phyloP scores from a whole-genome alignment of 2,888 invertebrate species.

The Itoplectis maculator region DNA sequence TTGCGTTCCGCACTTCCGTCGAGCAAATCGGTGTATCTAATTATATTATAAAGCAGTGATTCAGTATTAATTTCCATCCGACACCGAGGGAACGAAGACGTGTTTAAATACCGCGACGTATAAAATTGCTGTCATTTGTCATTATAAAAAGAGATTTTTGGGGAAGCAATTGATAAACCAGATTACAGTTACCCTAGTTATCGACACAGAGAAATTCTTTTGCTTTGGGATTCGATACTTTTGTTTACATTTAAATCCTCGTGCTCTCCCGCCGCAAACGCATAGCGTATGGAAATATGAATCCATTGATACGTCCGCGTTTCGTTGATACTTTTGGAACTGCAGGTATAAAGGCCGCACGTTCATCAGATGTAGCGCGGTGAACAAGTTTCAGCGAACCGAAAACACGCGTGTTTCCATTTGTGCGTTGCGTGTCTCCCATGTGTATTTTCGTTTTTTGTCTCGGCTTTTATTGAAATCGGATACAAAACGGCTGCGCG shows the following conservation, averaged over 20 bases:
- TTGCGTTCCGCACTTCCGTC: constrained; percentile 29
- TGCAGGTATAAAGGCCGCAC: background rate
- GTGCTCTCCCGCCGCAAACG: too few relatives aligned
- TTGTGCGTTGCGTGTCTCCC: constrained; percentile 15
- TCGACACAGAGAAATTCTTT: background rate
- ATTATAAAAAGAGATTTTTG: background rate
- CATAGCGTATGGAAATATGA: background rate
- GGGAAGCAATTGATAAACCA: background rate
- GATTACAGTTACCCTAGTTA: background rate
- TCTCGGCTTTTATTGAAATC: constrained; percentile 50
- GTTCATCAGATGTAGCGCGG: constrained; percentile 41
- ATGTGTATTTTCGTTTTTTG: constrained; percentile 38
- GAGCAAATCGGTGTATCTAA: constrained; percentile 53
- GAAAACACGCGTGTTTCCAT: constrained; percentile 45
- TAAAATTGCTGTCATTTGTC: too few relatives aligned
- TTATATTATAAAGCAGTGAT: constrained; percentile 22
- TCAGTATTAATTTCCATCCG: background rate
- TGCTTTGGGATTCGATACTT: background rate
- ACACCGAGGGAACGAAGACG: background rate
- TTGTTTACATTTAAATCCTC: background rate
- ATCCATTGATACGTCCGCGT: background rate
- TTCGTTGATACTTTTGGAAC: constrained; percentile 23
- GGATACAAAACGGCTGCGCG: constrained; percentile 43
- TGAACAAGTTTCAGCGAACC: constrained; percentile 32
- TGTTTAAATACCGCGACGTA: background rate